Conservation (phyloP, 2,113 vertebrate species). For the Rafetus swinhoei region DNA sequence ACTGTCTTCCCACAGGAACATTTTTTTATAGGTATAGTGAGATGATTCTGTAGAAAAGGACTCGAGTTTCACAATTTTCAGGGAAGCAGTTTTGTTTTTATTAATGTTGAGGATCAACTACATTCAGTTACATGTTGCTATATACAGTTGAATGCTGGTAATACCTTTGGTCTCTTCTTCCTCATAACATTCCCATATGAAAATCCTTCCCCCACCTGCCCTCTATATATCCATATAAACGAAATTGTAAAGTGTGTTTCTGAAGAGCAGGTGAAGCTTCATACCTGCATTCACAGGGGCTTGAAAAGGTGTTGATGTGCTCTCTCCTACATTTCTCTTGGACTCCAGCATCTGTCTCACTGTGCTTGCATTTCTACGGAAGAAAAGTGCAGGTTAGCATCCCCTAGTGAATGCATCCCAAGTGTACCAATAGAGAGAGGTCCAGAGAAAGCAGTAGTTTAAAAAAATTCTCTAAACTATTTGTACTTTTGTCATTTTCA, state of each 20-base stretch:
- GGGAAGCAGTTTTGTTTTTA: too few relatives aligned
- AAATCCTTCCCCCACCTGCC: too few relatives aligned
- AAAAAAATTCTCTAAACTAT: not conserved
- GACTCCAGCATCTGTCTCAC: slow-evolving; percentile 85
- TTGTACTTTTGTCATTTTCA: not conserved
- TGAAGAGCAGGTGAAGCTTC: not conserved
- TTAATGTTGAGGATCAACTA: too few relatives aligned
- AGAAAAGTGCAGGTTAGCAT: slow-evolving; percentile 21
- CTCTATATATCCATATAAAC: not conserved
- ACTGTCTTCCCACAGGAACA: too few relatives aligned
- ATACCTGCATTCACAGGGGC: slow-evolving; percentile 78
- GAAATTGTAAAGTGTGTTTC: not conserved
- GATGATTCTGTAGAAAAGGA: not conserved
- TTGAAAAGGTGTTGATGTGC: slow-evolving; percentile 68
- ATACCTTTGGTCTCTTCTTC: too few relatives aligned
- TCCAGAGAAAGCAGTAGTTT: not conserved
- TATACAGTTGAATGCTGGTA: too few relatives aligned
- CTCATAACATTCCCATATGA: too few relatives aligned
- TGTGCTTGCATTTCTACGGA: slow-evolving; percentile 77
- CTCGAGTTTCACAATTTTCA: not conserved
- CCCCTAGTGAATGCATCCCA: not conserved
- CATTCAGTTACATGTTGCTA: too few relatives aligned
- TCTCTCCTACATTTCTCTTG: slow-evolving; percentile 79
- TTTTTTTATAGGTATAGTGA: too few relatives aligned
- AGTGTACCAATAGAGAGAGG: not conserved